These are phyloP conservation scores for Oreonectes daqikongensis DNA, from an alignment of 2,797 vertebrate species.

Conservation along the genomic window DNA sequence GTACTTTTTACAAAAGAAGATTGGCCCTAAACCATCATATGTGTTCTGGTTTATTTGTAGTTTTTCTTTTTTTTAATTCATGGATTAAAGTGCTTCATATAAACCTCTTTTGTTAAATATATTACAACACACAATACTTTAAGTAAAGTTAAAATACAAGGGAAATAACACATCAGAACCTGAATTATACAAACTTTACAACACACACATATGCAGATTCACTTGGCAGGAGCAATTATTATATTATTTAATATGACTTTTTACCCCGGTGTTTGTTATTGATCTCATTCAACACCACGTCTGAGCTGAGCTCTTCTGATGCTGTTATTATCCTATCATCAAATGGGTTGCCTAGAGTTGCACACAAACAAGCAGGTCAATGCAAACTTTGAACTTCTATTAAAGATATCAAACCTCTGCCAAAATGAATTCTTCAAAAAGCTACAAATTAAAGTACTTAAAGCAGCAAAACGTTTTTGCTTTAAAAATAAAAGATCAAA, in stretches of 20 bases:
- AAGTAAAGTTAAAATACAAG: slow-evolving; percentile 5
- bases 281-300: slow-evolving; percentile 75
- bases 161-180: background rate
- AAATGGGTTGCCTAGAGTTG: slow-evolving; percentile 67
- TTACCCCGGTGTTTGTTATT: slow-evolving; percentile 61
- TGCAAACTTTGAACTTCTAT: background rate
- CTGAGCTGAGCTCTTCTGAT: slow-evolving; percentile 59
- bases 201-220: background rate
- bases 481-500: no score
- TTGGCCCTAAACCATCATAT: background rate
- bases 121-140: slow-evolving; percentile 16
- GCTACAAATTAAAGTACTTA: no score
- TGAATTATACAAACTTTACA: background rate
- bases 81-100: slow-evolving; percentile 13
- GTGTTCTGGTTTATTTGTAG: background rate
- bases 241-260: slow-evolving; percentile 2
- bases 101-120: background rate
- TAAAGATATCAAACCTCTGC: background rate
- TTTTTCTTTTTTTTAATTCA: background rate
- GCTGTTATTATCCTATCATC: slow-evolving; percentile 67
- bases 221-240: background rate
- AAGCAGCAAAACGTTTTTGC: no score
- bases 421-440: no score
- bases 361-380: background rate
- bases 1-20: background rate